Evolutionary conservation across 2,888 invertebrate species (phyloP).

Genomic region (Alviniconcha strummeri): DNA sequence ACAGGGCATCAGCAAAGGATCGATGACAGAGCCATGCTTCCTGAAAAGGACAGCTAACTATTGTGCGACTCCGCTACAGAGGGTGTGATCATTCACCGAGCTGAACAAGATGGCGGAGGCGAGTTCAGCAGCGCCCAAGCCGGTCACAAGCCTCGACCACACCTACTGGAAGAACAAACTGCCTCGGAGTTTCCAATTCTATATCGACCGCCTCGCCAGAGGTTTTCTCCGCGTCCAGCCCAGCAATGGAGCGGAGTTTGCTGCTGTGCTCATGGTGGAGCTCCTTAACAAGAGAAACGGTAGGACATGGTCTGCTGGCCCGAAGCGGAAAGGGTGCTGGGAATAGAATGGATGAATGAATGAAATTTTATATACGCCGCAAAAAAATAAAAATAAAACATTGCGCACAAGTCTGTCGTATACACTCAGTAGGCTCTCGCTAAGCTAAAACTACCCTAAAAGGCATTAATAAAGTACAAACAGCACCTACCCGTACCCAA

Average conservation of each 20-base stretch:
- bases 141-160: not conserved
- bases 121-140: not conserved
- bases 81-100: too few relatives aligned
- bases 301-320: slow-evolving; percentile 23
- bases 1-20: too few relatives aligned
- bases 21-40: too few relatives aligned
- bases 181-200: slow-evolving; percentile 50
- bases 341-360: too few relatives aligned
- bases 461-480: too few relatives aligned
- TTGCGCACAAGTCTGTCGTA: not conserved
- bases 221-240: slow-evolving; percentile 51
- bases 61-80: too few relatives aligned
- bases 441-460: too few relatives aligned
- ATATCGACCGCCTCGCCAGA: slow-evolving; percentile 51
- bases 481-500: too few relatives aligned
- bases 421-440: too few relatives aligned
- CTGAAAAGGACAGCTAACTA: too few relatives aligned
- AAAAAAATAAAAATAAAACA: not conserved
- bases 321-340: too few relatives aligned
- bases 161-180: slow-evolving; percentile 52
- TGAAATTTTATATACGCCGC: too few relatives aligned
- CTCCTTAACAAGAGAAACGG: slow-evolving; percentile 49
- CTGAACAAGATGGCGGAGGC: not conserved
- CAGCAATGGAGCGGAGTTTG: slow-evolving; percentile 45
- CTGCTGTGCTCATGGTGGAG: slow-evolving; percentile 49